Conservation (phyloP, 2,113 vertebrate genomes). For the Hippocampus guttulatus region DNA sequence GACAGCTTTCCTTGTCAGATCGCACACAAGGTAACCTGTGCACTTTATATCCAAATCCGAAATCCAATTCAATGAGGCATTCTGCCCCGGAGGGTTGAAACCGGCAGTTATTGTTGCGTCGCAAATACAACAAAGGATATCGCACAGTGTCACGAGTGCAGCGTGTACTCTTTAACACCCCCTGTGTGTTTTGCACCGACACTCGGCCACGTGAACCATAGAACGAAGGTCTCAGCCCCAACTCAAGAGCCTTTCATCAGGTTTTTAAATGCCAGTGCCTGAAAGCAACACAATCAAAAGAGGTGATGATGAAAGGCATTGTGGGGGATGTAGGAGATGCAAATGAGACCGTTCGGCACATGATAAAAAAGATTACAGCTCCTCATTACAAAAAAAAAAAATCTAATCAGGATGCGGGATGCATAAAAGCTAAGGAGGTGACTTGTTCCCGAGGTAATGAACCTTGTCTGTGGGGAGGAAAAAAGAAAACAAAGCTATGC, state of each 20-base stretch:
- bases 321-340: slow-evolving; percentile 24
- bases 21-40: not conserved
- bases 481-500: not conserved
- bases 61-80: not conserved
- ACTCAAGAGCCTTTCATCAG: slow-evolving; percentile 40
- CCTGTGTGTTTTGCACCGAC: slow-evolving; percentile 14
- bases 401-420: slow-evolving; percentile 11
- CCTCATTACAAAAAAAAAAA: slow-evolving; percentile 7
- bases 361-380: slow-evolving; percentile 12
- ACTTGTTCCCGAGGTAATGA: not conserved
- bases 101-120: no score
- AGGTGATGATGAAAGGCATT: slow-evolving; percentile 29
- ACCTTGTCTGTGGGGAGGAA: not conserved
- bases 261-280: slow-evolving; percentile 20
- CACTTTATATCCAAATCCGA: no score
- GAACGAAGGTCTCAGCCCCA: slow-evolving; percentile 12
- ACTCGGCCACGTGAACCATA: slow-evolving; percentile 17
- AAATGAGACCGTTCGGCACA: slow-evolving; percentile 16
- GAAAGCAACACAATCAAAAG: slow-evolving; percentile 27
- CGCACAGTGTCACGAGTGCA: not conserved
- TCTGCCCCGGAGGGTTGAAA: no score
- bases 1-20: not conserved
- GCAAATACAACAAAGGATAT: not conserved
- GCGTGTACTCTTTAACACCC: not conserved
- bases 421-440: slow-evolving; percentile 17